A percentile compares a stretch with the other conserved stretches of the same genome.
phyloP scores from a whole-genome alignment of 2,888 invertebrate species.

The Saturnia japonica region DNA sequence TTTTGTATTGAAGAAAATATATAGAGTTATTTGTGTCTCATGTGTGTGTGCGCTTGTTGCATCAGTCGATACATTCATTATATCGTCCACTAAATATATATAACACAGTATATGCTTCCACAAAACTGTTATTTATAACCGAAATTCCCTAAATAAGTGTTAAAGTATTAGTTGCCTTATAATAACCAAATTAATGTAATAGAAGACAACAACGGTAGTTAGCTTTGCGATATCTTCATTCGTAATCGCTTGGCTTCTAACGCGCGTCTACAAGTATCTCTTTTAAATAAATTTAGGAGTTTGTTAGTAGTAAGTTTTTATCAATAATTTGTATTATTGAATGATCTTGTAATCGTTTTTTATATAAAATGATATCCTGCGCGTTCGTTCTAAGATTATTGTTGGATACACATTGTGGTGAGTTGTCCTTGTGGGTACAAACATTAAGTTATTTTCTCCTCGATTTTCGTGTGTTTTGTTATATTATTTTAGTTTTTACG shows the following conservation, averaged over 20 bases:
- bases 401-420: constrained; percentile 55
- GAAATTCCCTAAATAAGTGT: constrained; percentile 63
- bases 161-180: constrained; percentile 60
- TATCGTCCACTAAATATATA: constrained; percentile 59
- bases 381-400: constrained; percentile 67
- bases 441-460: constrained; percentile 66
- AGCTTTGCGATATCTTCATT: constrained; percentile 58
- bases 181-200: constrained; percentile 42
- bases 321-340: constrained; percentile 74
- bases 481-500: constrained; percentile 72
- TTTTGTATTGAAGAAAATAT: constrained; percentile 70
- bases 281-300: constrained; percentile 59
- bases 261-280: constrained; percentile 46
- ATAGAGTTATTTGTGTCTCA: constrained; percentile 64
- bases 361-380: constrained; percentile 64
- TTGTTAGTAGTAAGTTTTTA: constrained; percentile 77
- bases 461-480: constrained; percentile 47
- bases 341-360: constrained; percentile 71
- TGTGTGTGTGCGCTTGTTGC: constrained; percentile 77
- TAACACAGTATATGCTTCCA: constrained; percentile 70
- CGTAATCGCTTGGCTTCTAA: constrained; percentile 60
- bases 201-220: constrained; percentile 35
- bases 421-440: constrained; percentile 78
- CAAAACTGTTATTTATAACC: constrained; percentile 60
- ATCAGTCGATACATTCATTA: constrained; percentile 62